phyloP scores from a whole-genome alignment of 2,113 vertebrate species.

The Perca flavescens region DNA sequence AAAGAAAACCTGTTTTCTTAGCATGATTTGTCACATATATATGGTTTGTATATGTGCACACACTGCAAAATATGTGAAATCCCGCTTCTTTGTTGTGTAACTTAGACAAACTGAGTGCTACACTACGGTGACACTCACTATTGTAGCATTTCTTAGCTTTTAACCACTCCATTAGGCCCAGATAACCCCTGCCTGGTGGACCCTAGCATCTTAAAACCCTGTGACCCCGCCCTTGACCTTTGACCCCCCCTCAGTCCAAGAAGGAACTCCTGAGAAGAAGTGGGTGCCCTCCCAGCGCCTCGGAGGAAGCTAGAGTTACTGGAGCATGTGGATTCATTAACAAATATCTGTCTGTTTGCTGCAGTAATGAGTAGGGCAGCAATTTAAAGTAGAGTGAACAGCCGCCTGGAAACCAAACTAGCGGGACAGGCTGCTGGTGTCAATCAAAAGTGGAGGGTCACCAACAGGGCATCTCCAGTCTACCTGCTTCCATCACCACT shows the following conservation, averaged over 20 bases:
- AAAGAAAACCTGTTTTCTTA: background rate
- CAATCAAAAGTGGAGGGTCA: constrained; percentile 83
- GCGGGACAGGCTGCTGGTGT: constrained; percentile 76
- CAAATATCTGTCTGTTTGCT: constrained; percentile 88
- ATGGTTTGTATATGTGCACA: background rate
- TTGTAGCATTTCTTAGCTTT: constrained; percentile 65
- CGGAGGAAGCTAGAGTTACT: constrained; percentile 70
- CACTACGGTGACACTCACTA: constrained; percentile 30
- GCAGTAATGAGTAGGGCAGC: constrained; percentile 79
- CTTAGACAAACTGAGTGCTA: constrained; percentile 15
- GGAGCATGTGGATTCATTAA: constrained; percentile 85
- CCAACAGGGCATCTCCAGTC: constrained; percentile 62
- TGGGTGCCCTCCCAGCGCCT: constrained; percentile 51
- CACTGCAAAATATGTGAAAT: background rate
- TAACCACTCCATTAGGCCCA: constrained; percentile 83
- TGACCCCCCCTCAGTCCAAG: constrained; percentile 58
- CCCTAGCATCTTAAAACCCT: constrained; percentile 77
- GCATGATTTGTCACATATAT: background rate
- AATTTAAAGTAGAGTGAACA: constrained; percentile 74
- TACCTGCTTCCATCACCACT: constrained; percentile 72
- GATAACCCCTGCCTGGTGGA: constrained; percentile 82
- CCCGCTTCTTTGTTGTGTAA: constrained; percentile 26
- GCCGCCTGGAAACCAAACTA: constrained; percentile 66
- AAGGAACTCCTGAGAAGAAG: constrained; percentile 70
- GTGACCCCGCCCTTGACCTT: constrained; percentile 84